phyloP scores from a whole-genome alignment of 2,888 invertebrate genomes.

The Aquatica leii region DNA sequence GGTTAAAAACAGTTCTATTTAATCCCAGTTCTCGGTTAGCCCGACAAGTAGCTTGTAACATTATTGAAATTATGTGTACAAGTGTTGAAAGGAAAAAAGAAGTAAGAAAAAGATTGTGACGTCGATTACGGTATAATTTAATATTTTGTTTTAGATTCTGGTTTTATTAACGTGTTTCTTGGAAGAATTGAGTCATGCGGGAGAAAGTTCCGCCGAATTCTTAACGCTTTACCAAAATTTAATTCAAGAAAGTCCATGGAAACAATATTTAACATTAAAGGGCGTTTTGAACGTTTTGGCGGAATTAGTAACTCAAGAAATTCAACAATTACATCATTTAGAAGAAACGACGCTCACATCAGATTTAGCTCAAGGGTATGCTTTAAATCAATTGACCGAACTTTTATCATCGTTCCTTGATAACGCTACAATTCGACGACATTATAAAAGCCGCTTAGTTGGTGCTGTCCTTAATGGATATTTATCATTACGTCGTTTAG shows the following conservation, averaged over 20 bases:
- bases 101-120: conserved; percentile 51
- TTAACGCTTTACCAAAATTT: conserved; percentile 85
- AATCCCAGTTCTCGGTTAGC: conserved; percentile 90
- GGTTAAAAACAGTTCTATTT: conserved; percentile 93
- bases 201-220: conserved; percentile 93
- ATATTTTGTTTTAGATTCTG: conserved; percentile 68
- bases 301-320: conserved; percentile 86
- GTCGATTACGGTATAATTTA: not conserved
- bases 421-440: conserved; percentile 84
- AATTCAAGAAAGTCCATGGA: conserved; percentile 89
- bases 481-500: conserved; percentile 85
- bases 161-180: conserved; percentile 89
- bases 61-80: conserved; percentile 84
- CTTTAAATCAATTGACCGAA: conserved; percentile 89
- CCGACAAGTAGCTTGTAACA: conserved; percentile 87
- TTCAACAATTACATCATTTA: conserved; percentile 84
- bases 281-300: conserved; percentile 88
- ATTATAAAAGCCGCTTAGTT: conserved; percentile 88
- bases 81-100: conserved; percentile 73
- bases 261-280: conserved; percentile 88
- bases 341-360: conserved; percentile 94
- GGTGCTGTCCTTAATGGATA: conserved; percentile 94
- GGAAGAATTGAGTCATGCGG: conserved; percentile 84
- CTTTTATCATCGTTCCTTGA: conserved; percentile 88
- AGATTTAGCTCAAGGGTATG: conserved; percentile 92